Evolutionary conservation across 2,113 vertebrate species (phyloP).

Genomic region (Pangasianodon gigas): DNA sequence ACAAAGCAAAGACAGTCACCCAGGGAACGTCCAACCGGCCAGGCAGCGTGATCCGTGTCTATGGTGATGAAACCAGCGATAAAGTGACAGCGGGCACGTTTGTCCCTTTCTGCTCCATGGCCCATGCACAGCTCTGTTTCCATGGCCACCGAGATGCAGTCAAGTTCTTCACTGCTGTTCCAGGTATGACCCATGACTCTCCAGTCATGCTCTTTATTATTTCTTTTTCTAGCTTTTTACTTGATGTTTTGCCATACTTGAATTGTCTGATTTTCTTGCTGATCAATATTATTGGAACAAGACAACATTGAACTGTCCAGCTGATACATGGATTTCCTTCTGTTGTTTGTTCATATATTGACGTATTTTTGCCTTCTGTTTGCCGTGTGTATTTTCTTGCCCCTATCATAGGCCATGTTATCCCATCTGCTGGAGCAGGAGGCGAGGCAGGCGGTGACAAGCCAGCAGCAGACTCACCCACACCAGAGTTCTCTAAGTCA

Average conservation of each 20-base stretch:
- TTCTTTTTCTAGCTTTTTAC: neutral
- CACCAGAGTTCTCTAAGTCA: conserved; percentile 77
- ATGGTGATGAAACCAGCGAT: conserved; percentile 92
- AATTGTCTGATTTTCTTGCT: neutral
- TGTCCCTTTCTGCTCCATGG: conserved; percentile 96
- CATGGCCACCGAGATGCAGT: conserved; percentile 96
- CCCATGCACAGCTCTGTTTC: conserved; percentile 95
- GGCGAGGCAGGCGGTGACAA: conserved; percentile 76
- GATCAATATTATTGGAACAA: neutral
- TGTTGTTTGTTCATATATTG: neutral
- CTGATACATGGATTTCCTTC: neutral
- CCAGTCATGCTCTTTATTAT: neutral
- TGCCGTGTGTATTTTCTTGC: conserved; percentile 12
- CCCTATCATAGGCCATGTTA: conserved; percentile 80
- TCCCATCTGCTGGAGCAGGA: conserved; percentile 70
- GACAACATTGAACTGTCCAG: neutral
- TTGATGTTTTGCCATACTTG: neutral
- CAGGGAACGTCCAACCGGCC: conserved; percentile 79
- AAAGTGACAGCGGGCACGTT: conserved; percentile 93
- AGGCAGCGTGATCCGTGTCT: conserved; percentile 87
- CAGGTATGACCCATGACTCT: conserved; percentile 74
- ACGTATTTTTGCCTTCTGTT: neutral
- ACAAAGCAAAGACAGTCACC: conserved; percentile 79
- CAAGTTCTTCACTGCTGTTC: conserved; percentile 96
- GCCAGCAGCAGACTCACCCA: conserved; percentile 70